phyloP scores from a whole-genome alignment of 2,797 vertebrate genomes.

The Lepilemur ruficaudatus region DNA sequence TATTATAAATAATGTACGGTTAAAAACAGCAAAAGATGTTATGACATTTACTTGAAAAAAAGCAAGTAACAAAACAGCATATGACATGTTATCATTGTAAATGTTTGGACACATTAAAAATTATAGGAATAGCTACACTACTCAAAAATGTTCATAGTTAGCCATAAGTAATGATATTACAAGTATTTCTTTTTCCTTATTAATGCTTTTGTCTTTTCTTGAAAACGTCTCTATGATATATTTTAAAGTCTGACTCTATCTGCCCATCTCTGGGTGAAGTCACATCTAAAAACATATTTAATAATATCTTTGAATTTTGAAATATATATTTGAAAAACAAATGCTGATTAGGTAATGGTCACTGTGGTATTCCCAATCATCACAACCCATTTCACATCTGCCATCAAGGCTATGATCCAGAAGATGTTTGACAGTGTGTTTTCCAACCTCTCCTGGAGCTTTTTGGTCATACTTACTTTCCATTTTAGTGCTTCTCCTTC shows the following conservation, averaged over 20 bases:
- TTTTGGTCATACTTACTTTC: background rate
- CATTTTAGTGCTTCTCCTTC: background rate
- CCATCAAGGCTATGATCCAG: background rate
- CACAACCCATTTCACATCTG: background rate
- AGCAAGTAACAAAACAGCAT: background rate
- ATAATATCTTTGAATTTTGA: background rate
- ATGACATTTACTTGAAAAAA: constrained; percentile 5
- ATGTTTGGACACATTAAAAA: background rate
- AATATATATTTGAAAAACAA: background rate
- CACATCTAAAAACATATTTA: background rate
- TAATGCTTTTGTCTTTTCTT: background rate
- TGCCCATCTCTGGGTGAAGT: background rate
- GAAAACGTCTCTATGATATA: constrained; percentile 20
- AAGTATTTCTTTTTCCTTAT: constrained; percentile 44
- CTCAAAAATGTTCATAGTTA: background rate
- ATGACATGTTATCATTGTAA: background rate
- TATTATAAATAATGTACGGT: constrained; percentile 24
- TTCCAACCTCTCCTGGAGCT: background rate
- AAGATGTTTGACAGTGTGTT: background rate
- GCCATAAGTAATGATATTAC: background rate
- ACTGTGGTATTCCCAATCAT: background rate
- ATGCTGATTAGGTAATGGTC: background rate
- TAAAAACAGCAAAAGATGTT: background rate
- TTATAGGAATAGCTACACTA: background rate
- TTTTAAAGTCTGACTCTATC: constrained; percentile 29